Base-by-base conservation (phyloP, 1,140 invertebrate genomes). In the Acromyrmex heyeri region DNA sequence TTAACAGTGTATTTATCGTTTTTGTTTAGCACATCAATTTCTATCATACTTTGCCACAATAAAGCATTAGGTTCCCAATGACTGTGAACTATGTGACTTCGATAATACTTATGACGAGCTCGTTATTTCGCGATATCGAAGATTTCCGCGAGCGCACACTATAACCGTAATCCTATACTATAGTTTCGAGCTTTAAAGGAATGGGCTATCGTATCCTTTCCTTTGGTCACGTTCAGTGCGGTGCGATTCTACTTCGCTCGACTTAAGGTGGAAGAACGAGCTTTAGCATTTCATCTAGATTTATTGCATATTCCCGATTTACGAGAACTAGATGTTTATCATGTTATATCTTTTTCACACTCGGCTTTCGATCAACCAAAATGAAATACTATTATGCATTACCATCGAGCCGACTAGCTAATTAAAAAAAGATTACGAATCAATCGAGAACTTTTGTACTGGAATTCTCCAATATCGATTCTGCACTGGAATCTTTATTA, bases 71-170 rank as follows among this genome's bases (percentile, higher is more conserved):
- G 72, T 48, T 55, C 21, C n/a, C 61, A 38, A 55, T 18, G n/a
- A 64, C 18, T 48, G 65, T 70, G 10, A 73, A 30, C 27, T 30
- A 65, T 50, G 61, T n/a, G 57, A 75, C 21, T 27, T 50, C 48
- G 2, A 21, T 53, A 81, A 81, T 30, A 57, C 18, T 73, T n/a
- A 3, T 4, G 24, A 59, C 64, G 34, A 18, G 16, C 27, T 82
- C 79, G 69, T 82, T 83, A 83, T 61, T 83, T 24, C 27, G n/a
- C 79, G 69, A 83, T 73, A 73, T 82, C 79, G 69, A 73, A 83
- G 69, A 10, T 83, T 83, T 83, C 34, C 69, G 44, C 34, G 38
- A 59, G 34, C 18, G 34, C 27, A 82, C 69, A 59, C 69, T 62
- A 83, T 83, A 83, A 83, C 69, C 38, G 55, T 83, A 83, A 83